Conservation (phyloP, 2,797 vertebrate genomes). For the Naso thynnoides region DNA sequence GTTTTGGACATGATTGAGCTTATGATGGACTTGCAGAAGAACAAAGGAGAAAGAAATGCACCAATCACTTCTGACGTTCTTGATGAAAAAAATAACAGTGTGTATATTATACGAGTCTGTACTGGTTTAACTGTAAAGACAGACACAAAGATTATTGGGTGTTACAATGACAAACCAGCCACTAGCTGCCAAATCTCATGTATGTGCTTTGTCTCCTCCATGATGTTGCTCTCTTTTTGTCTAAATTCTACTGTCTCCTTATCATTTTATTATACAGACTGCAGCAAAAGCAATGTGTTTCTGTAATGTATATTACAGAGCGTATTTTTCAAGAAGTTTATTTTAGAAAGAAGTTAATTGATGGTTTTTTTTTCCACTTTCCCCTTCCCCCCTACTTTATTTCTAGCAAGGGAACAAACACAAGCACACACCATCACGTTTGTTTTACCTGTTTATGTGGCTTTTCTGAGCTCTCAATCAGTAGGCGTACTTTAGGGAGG, state of each 20-base stretch:
- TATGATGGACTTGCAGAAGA: neutral
- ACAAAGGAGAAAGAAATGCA: conserved; percentile 9
- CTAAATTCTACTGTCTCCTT: neutral
- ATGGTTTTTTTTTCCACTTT: neutral
- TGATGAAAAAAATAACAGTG: neutral
- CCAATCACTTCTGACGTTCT: neutral
- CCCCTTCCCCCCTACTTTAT: neutral
- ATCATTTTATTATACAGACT: neutral
- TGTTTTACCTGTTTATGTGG: conserved; percentile 28
- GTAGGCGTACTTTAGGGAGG: conserved; percentile 47
- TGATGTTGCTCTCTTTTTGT: neutral
- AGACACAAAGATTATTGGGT: neutral
- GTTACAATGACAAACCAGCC: too few species aligned
- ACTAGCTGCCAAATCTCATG: too few species aligned
- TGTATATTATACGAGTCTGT: neutral
- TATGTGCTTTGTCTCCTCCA: neutral
- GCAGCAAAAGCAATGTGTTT: neutral
- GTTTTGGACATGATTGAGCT: conserved; percentile 32
- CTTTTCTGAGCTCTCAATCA: conserved; percentile 50
- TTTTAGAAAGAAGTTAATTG: neutral
- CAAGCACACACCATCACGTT: neutral
- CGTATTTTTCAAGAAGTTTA: neutral
- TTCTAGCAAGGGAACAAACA: neutral
- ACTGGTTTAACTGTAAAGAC: neutral
- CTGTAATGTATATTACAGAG: neutral